These are phyloP conservation scores for Pachydiplax longipennis DNA, from an alignment of 2,888 invertebrate genomes.

Conservation along the genomic window DNA sequence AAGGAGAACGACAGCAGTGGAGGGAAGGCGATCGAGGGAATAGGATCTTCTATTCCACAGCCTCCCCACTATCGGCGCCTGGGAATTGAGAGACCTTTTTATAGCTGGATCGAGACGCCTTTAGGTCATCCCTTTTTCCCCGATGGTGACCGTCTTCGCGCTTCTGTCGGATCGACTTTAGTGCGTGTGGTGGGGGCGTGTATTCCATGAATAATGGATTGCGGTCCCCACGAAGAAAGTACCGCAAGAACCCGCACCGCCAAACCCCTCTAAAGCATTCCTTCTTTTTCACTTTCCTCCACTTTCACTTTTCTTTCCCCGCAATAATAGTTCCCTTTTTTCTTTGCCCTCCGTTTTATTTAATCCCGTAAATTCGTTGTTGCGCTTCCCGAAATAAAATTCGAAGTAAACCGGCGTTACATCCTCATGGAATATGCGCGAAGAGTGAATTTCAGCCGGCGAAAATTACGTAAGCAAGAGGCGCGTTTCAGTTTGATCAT, in stretches of 20 bases:
- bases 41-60: background rate
- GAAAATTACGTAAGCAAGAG: no score
- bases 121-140: background rate
- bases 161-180: slow-evolving; percentile 2
- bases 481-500: no score
- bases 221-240: background rate
- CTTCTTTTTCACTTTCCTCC: background rate
- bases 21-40: background rate
- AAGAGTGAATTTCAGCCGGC: no score
- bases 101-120: background rate
- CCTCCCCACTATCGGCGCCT: background rate
- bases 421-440: no score
- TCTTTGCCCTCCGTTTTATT: no score
- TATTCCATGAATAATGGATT: slow-evolving; percentile 34
- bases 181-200: background rate
- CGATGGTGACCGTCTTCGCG: background rate
- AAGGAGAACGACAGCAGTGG: background rate
- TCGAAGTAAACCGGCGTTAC: no score
- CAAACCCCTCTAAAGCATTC: background rate
- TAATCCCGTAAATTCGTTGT: no score
- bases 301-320: background rate
- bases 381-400: no score
- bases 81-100: background rate
- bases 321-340: no score
- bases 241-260: background rate